These are phyloP conservation scores for Mythimna pallens DNA, from an alignment of 2,888 invertebrate genomes.

Conservation along the genomic window DNA sequence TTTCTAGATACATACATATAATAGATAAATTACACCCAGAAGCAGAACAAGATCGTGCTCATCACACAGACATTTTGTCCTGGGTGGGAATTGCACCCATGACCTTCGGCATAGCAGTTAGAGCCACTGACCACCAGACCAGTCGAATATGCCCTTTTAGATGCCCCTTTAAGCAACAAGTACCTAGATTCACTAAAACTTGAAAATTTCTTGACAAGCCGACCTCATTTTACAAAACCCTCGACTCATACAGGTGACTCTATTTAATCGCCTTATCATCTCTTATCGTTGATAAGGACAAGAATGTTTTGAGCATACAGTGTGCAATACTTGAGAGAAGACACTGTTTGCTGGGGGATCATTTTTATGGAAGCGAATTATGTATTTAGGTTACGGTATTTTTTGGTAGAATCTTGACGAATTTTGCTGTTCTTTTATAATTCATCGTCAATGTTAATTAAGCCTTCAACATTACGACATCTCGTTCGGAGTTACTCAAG, in stretches of 20 bases:
- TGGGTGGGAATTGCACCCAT: no score
- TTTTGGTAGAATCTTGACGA: constrained; percentile 4
- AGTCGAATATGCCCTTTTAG: no score
- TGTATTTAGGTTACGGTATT: constrained; percentile 34
- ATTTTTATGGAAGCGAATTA: constrained; percentile 36
- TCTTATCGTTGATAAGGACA: constrained; percentile 60
- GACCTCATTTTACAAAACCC: constrained; percentile 51
- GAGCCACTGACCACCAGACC: no score
- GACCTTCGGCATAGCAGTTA: no score
- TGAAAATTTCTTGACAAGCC: not conserved
- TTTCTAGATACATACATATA: no score
- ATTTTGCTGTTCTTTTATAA: not conserved
- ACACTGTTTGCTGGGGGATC: constrained; percentile 47
- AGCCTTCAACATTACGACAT: not conserved
- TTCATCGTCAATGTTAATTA: not conserved
- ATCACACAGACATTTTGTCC: no score
- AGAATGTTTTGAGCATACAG: constrained; percentile 67
- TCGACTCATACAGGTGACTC: constrained; percentile 26
- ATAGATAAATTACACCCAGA: no score
- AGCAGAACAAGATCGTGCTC: no score
- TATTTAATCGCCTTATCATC: constrained; percentile 51
- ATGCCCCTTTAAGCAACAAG: no score
- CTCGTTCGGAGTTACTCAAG: no score
- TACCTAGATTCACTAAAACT: not conserved
- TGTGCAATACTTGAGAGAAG: constrained; percentile 39